These are phyloP conservation scores for Agonopterix subpropinquella DNA, from an alignment of 2,888 invertebrate genomes.

Conservation along the genomic window DNA sequence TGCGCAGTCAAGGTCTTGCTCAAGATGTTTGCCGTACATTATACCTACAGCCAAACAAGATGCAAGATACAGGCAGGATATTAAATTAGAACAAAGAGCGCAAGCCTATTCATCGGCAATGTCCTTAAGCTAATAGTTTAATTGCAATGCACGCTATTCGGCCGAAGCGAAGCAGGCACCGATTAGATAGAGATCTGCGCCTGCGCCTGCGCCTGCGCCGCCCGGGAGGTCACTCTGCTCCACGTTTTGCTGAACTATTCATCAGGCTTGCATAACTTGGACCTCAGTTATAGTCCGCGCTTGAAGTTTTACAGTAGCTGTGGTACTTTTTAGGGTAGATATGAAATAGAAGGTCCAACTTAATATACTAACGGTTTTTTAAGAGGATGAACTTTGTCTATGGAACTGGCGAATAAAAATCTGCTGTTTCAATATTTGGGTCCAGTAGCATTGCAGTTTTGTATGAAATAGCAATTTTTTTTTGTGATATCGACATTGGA, in stretches of 20 bases:
- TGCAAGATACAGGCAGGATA: too few species aligned
- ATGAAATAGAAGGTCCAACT: too few species aligned
- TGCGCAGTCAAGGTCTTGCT: too few species aligned
- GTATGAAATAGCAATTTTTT: too few species aligned
- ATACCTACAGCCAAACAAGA: too few species aligned
- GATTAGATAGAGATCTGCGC: slow-evolving; percentile 49
- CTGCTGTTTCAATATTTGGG: too few species aligned
- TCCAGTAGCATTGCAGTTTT: too few species aligned
- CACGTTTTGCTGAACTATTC: slow-evolving; percentile 48
- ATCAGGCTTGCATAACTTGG: slow-evolving; percentile 43
- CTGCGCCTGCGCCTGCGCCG: slow-evolving; percentile 23
- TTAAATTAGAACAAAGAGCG: slow-evolving; percentile 20
- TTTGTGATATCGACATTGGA: too few species aligned
- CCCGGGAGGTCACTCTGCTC: slow-evolving; percentile 46
- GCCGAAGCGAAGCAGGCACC: slow-evolving; percentile 21
- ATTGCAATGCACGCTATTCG: slow-evolving; percentile 45
- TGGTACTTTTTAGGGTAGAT: neutral
- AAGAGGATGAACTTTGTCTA: too few species aligned
- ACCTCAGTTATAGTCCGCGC: slow-evolving; percentile 23
- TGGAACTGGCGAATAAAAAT: too few species aligned
- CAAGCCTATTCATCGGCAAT: slow-evolving; percentile 18
- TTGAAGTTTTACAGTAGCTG: neutral
- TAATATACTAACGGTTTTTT: too few species aligned
- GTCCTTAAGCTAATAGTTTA: slow-evolving; percentile 50
- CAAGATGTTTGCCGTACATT: too few species aligned